A percentile compares a stretch with the other conserved stretches of the same genome.
Conservation (phyloP, 2,888 invertebrate genomes). For the Heterodera filipjevi region DNA sequence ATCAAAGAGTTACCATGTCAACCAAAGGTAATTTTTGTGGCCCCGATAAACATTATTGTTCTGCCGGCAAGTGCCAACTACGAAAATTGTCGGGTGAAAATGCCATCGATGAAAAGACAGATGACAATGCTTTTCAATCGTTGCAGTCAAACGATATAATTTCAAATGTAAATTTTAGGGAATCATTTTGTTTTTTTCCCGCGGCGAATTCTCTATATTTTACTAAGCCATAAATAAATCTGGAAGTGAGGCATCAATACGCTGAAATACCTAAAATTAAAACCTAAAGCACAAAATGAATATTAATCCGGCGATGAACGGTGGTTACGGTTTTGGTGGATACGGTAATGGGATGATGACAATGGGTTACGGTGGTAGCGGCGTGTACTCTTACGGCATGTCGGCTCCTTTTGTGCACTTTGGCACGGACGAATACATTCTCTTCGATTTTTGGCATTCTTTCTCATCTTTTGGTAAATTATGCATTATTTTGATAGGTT, state of each 20-base stretch:
- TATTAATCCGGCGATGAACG: neutral
- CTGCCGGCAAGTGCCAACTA: neutral
- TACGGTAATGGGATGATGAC: neutral
- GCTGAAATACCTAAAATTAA: no score
- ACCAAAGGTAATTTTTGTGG: neutral
- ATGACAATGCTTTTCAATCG: no score
- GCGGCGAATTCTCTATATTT: no score
- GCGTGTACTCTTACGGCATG: neutral
- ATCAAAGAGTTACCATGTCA: neutral
- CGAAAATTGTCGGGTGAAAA: neutral
- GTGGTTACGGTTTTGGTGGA: neutral
- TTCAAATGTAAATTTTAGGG: neutral
- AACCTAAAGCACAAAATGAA: neutral
- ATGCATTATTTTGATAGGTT: no score
- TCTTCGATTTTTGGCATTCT: conserved; percentile 59
- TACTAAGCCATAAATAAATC: no score
- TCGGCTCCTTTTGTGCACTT: conserved; percentile 48
- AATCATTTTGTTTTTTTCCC: neutral
- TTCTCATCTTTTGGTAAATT: conserved; percentile 45
- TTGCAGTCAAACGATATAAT: neutral
- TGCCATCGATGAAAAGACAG: neutral
- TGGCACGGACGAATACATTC: conserved; percentile 51
- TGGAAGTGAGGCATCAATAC: neutral
- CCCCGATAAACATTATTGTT: neutral
- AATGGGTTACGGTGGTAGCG: neutral